phyloP scores from a whole-genome alignment of 1,140 invertebrate species.

The Aphaenogaster floridana region DNA sequence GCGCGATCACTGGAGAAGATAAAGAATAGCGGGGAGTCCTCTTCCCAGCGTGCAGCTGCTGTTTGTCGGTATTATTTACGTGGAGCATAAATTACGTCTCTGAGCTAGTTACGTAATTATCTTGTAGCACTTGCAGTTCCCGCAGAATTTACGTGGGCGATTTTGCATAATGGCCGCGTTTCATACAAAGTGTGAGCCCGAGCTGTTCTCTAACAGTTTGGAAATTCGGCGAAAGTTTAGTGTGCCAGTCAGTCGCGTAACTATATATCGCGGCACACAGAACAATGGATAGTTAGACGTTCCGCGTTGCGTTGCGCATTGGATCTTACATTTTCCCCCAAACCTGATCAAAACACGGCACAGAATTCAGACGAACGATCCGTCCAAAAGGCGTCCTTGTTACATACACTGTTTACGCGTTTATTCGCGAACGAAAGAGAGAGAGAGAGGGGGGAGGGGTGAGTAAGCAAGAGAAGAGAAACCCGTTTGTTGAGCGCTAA shows the following conservation, averaged over 20 bases:
- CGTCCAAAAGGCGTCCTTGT: neutral
- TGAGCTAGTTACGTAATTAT: slow-evolving; percentile 55
- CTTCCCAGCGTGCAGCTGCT: neutral
- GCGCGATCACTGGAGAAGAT: neutral
- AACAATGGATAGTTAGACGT: slow-evolving; percentile 39
- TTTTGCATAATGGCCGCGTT: slow-evolving; percentile 60
- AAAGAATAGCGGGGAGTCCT: neutral
- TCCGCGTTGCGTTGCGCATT: neutral
- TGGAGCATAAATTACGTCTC: slow-evolving; percentile 12
- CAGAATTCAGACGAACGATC: neutral
- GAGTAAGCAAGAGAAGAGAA: neutral
- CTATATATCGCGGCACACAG: slow-evolving; percentile 23
- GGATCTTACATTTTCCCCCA: slow-evolving; percentile 16
- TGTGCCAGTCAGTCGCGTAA: slow-evolving; percentile 32
- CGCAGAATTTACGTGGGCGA: slow-evolving; percentile 50
- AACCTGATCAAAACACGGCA: neutral
- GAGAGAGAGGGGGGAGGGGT: no score
- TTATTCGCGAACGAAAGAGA: neutral
- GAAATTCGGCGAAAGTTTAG: slow-evolving; percentile 57
- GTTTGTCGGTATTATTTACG: slow-evolving; percentile 40
- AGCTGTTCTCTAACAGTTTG: slow-evolving; percentile 52
- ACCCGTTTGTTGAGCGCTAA: neutral
- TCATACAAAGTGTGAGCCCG: slow-evolving; percentile 42
- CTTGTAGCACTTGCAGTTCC: slow-evolving; percentile 30
- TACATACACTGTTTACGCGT: neutral